A percentile compares a stretch with the other conserved stretches of the same genome.
Conservation (phyloP, 2,888 invertebrate genomes). For the Meloe dianella region DNA sequence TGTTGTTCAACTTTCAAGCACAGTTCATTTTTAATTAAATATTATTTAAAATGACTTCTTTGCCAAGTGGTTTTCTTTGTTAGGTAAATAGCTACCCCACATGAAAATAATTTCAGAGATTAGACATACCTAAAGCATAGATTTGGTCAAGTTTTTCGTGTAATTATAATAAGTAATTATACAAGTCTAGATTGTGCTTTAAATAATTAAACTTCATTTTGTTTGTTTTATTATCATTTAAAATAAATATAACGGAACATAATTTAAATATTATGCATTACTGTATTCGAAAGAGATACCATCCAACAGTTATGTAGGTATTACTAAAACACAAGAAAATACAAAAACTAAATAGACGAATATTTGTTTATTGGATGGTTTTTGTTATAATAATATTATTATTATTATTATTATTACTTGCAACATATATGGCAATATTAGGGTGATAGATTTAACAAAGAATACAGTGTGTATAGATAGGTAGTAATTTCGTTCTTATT, state of each 20-base stretch:
- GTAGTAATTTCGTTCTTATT: background rate
- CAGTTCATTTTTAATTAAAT: background rate
- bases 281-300: slow-evolving; percentile 19
- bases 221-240: slow-evolving; percentile 8
- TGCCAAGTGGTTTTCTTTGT: background rate
- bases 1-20: background rate
- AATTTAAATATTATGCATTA: slow-evolving; percentile 3
- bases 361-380: slow-evolving; percentile 18
- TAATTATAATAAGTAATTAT: too few relatives aligned
- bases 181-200: too few relatives aligned
- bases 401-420: slow-evolving; percentile 16
- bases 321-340: slow-evolving; percentile 13
- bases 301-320: slow-evolving; percentile 12
- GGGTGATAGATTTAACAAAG: background rate
- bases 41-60: background rate
- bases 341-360: slow-evolving; percentile 21
- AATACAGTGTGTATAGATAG: slow-evolving; percentile 16
- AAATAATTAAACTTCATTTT: background rate
- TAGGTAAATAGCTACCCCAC: background rate
- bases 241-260: slow-evolving; percentile 15
- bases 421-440: slow-evolving; percentile 12
- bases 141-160: background rate
- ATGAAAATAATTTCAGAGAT: background rate
- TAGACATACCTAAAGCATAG: background rate
- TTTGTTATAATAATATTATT: slow-evolving; percentile 10